Base-by-base conservation (phyloP, 1,140 invertebrate genomes). In the Anadara kagoshimensis region DNA sequence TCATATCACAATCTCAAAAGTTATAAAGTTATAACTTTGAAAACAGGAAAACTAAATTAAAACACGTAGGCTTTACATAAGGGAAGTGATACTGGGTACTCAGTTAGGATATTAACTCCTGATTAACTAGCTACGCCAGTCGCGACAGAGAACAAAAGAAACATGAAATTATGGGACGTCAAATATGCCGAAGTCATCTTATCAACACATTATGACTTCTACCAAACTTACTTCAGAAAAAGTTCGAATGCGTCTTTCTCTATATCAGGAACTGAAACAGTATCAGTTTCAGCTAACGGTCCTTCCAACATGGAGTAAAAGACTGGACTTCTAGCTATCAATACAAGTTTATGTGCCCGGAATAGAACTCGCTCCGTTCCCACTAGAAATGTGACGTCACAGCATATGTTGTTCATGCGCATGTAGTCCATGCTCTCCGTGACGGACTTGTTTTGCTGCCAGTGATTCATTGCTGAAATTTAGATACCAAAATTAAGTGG, bases 311-410 rank as follows among this genome's bases (percentile, higher is more conserved):
- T 63, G 18, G 61, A 36, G 16, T 47, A 49, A 44, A 63, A 63
- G 20, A 51, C 49, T 18, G 49, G 49, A 51, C 49, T 51, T 26
- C 61, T 44, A 45, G 36, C 45, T 4, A 49, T 12, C 0, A 63
- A 24, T 18, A 63, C 24, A 24, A 45, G 24, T 20, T 63, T 63
- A 44, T 63, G 61, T 36, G 61, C 61, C 12, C 4, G 22, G 22
- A 63, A 16, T 45, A 16, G 5, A n/a, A 10, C 11, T 5, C 5
- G 41, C 22, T 63, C 44, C n/a, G 43, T 44, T 8, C 61, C 61
- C 1, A 63, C 41, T 5, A 63, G 14, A 26, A 63, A 63, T 20
- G 43, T 63, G 61, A 63, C 61, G 61, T 63, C 61, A 63, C 61
- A 45, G 41, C 11, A 14, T 44, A 63, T 63, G 26, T 45, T 24